Percentiles rank a stretch among this genome's conserved stretches.
Evolutionary conservation across 2,113 vertebrate species (phyloP).

Genomic region (Saimiri boliviensis): DNA sequence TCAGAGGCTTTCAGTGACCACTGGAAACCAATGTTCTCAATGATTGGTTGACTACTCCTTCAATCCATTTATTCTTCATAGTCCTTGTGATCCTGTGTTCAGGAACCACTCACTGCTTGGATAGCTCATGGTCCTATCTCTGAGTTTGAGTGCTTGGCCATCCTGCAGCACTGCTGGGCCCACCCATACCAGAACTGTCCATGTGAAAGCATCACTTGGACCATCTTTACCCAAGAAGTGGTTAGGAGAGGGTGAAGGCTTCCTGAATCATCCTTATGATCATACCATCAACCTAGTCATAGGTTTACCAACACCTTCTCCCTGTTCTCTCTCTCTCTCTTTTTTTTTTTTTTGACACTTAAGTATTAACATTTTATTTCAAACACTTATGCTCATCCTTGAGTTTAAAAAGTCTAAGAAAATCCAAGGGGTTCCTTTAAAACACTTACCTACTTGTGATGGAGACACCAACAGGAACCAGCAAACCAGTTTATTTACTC

Average conservation of each 20-base stretch:
- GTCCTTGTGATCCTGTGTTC: background rate
- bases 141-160: background rate
- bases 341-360: background rate
- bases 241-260: background rate
- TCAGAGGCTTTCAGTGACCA: background rate
- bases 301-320: background rate
- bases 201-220: background rate
- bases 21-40: background rate
- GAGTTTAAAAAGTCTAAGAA: background rate
- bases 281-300: background rate
- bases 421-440: background rate
- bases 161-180: background rate
- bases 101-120: background rate
- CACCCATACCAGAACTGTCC: background rate
- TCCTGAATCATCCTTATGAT: background rate
- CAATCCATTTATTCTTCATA: background rate
- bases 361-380: constrained; percentile 33
- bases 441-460: background rate
- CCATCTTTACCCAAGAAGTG: background rate
- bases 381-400: background rate
- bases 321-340: background rate
- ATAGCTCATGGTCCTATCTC: background rate
- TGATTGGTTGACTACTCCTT: background rate
- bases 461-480: background rate
- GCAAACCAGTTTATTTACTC: background rate